Conservation (phyloP, 2,888 invertebrate genomes). For the Rotaria macrura region DNA sequence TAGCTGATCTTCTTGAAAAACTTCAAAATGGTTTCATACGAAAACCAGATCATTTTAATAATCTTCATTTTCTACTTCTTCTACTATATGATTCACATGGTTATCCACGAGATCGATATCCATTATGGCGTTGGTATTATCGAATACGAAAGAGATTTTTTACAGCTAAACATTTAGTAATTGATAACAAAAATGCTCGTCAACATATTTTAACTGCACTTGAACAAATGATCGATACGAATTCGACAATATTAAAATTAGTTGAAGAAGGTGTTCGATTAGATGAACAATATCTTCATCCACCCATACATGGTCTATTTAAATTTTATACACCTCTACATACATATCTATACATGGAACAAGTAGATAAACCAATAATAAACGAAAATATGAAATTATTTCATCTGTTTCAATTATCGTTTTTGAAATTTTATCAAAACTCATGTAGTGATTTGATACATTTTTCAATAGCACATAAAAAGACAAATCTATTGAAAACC, state of each 20-base stretch:
- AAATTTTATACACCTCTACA: conserved; percentile 15
- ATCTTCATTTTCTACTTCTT: neutral
- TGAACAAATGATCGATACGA: neutral
- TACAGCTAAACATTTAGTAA: neutral
- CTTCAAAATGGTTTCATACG: neutral
- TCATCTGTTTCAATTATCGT: neutral
- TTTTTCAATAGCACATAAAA: neutral
- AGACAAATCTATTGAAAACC: neutral
- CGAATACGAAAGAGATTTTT: neutral
- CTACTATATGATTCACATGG: neutral
- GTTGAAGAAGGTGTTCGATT: neutral
- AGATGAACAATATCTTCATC: neutral
- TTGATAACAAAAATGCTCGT: neutral
- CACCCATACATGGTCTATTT: neutral
- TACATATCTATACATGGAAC: neutral
- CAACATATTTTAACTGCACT: neutral
- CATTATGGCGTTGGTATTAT: conserved; percentile 1
- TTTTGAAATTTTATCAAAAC: neutral
- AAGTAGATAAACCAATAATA: neutral
- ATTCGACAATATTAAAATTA: neutral
- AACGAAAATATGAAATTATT: neutral
- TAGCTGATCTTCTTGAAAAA: neutral
- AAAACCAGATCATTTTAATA: neutral
- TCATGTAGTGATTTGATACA: neutral
- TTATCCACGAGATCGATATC: neutral